These are phyloP conservation scores for Poeciliopsis prolifica DNA, from an alignment of 2,113 vertebrate species.

Conservation along the genomic window DNA sequence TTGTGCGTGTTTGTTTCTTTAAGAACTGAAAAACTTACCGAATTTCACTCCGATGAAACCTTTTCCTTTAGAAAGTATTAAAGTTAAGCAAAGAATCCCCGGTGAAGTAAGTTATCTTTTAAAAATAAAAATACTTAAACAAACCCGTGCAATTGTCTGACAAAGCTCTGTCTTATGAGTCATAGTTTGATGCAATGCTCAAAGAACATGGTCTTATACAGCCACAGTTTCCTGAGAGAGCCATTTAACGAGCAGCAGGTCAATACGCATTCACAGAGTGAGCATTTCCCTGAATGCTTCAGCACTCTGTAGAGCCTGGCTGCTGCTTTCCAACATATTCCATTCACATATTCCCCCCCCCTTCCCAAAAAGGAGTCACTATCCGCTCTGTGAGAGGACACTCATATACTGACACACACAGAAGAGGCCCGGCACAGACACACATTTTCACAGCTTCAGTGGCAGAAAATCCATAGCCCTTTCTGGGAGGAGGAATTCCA, in stretches of 20 bases:
- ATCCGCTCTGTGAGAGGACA: constrained; percentile 60
- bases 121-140: constrained; percentile 3
- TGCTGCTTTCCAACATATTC: constrained; percentile 73
- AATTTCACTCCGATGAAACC: neutral
- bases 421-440: constrained; percentile 37
- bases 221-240: constrained; percentile 54
- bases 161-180: constrained; percentile 31
- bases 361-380: constrained; percentile 57
- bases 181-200: constrained; percentile 53
- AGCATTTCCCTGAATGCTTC: constrained; percentile 73
- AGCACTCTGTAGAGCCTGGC: constrained; percentile 60
- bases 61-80: neutral
- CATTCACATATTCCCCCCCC: constrained; percentile 62
- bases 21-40: neutral
- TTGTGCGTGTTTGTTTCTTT: too few relatives aligned
- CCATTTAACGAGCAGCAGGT: constrained; percentile 74
- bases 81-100: neutral
- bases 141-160: constrained; percentile 18
- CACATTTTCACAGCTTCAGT: constrained; percentile 79
- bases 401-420: constrained; percentile 20
- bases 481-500: constrained; percentile 86
- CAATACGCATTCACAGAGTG: constrained; percentile 78
- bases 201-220: constrained; percentile 50
- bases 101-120: neutral
- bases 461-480: constrained; percentile 87